A percentile compares a stretch with the other conserved stretches of the same genome.
These are phyloP conservation scores for Phortica magna DNA, from an alignment of 2,888 invertebrate species.

Conservation along the genomic window DNA sequence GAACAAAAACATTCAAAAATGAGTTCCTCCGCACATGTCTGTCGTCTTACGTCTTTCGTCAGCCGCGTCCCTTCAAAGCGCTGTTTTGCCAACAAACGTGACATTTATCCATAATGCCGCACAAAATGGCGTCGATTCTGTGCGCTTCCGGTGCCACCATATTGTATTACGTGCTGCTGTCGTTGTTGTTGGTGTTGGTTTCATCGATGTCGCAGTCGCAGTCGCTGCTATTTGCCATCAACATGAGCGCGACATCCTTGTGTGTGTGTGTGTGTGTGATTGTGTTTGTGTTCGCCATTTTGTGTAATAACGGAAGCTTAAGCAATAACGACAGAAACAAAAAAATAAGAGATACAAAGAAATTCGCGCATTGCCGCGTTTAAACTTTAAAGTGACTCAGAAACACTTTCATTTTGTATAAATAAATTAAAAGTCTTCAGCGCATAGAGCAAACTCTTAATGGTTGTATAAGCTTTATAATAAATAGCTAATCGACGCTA, in stretches of 20 bases:
- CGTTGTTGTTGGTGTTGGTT: not conserved
- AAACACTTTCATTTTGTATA: not conserved
- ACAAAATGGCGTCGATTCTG: conserved; percentile 22
- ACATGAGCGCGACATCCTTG: conserved; percentile 9
- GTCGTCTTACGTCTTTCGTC: not conserved
- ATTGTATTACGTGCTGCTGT: conserved; percentile 1
- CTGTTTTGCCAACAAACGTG: conserved; percentile 22
- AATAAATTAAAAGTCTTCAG: no score
- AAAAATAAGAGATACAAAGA: not conserved
- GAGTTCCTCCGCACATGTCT: not conserved
- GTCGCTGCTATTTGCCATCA: not conserved
- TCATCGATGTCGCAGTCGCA: no score
- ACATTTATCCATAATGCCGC: conserved; percentile 26
- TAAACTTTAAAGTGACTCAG: not conserved
- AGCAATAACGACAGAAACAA: not conserved
- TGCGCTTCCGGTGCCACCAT: conserved; percentile 21
- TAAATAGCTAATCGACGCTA: no score
- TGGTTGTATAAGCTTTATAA: no score
- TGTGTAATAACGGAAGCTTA: not conserved
- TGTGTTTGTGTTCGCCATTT: conserved; percentile 28
- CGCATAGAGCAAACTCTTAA: no score
- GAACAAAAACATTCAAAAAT: conserved; percentile 2
- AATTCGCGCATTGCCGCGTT: not conserved
- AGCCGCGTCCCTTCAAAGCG: not conserved
- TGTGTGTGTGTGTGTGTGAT: conserved; percentile 37